Conservation (phyloP, 2,888 invertebrate species). For the Charanyca ferruginea region DNA sequence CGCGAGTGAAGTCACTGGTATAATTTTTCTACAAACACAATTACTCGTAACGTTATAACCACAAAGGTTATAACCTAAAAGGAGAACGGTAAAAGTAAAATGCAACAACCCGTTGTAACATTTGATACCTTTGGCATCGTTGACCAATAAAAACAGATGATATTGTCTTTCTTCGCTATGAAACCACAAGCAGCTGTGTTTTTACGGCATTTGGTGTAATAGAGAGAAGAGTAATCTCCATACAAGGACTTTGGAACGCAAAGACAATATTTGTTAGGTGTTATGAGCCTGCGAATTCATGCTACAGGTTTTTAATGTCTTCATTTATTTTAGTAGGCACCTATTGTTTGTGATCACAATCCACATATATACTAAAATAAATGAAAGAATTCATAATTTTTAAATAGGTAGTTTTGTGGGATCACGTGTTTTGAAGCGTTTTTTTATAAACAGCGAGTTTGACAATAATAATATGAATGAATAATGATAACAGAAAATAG, state of each 20-base stretch:
- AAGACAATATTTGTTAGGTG: conserved; percentile 35
- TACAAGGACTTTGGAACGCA: conserved; percentile 5
- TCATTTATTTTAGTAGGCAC: conserved; percentile 36
- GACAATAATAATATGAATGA: no score
- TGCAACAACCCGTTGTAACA: conserved; percentile 27
- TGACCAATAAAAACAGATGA: conserved; percentile 46
- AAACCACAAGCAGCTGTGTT: conserved; percentile 38
- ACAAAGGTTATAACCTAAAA: neutral
- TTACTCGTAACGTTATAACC: neutral
- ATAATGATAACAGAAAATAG: no score
- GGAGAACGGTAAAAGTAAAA: conserved; percentile 27
- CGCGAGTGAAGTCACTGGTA: no score
- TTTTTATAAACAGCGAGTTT: neutral
- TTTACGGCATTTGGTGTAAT: conserved; percentile 21
- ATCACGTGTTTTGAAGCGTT: conserved; percentile 10
- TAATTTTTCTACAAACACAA: no score
- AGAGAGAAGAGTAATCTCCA: conserved; percentile 32
- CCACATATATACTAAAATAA: neutral
- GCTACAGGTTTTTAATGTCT: conserved; percentile 9
- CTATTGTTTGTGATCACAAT: conserved; percentile 5
- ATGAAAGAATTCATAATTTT: conserved; percentile 4
- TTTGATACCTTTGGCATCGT: conserved; percentile 39
- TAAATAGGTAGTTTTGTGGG: conserved; percentile 20
- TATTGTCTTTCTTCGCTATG: conserved; percentile 30
- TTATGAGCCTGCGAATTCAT: conserved; percentile 5